Base-by-base conservation (phyloP, 30 jellyfish, hydroid and myxozoan genomes). In the Mastigias papua region DNA sequence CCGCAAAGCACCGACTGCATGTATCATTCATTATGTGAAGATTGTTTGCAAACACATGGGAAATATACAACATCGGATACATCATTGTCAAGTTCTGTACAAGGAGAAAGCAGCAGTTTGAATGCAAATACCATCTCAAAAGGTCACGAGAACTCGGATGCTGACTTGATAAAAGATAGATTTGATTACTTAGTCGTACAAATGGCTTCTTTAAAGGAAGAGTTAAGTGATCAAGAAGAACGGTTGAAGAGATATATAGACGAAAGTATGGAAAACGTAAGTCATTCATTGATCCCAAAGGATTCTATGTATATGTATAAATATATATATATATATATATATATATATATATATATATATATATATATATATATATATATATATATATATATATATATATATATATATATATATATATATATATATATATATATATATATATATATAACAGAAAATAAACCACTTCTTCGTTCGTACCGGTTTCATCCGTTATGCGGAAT, bases 151-250 rank as follows among this genome's bases (percentile, higher is more conserved):
- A 72, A 72, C 23, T n/a, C 67, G 16, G 83, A 46, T 1, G 67
- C 76, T 2, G 17, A 48, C 48, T 30, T 88, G 92, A 72, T n/a
- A 76, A 49, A 67, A 13, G 86, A 80, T 48, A 97, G 86, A 50
- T 94, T 83, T 77, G 97, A 89, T 35, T 89, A 69, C 29, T 66
- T 94, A 42, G 92, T 89, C 9, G 93, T 87, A 63, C 99, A 94
- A 48, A 54, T 94, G 61, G 60, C 97, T 19, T 29, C 88, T 11
- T 83, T 94, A 61, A 73, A 95, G 51, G 48, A 86, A 54, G 97
- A 83, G 28, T 29, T 89, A 32, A 50, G 46, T 34, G 97, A 94
- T 23, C 96, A 88, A 49, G 92, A 79, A 35, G 91, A 88, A 51
- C 33, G 92, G 42, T 6, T 78, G 34, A 81, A 88, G 74, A 33